Conservation (phyloP, 2,888 invertebrate species). For the Diarsia dahlii region DNA sequence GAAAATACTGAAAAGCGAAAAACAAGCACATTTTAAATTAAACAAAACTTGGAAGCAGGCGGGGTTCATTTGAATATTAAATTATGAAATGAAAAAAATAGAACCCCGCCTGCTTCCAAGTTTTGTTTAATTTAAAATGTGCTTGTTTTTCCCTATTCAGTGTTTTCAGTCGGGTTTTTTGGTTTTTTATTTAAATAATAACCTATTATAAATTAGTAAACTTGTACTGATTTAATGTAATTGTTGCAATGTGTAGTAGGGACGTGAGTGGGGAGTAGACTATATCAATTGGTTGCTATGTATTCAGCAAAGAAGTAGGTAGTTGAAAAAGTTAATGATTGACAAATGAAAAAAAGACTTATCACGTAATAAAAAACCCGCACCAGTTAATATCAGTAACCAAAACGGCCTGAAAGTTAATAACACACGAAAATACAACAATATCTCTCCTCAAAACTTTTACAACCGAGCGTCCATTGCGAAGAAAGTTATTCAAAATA, state of each 20-base stretch:
- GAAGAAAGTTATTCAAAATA: slow-evolving; percentile 55
- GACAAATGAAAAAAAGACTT: not conserved
- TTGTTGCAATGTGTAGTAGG: not conserved
- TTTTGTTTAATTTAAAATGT: too few species aligned
- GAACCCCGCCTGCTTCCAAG: too few species aligned
- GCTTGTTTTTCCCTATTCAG: too few species aligned
- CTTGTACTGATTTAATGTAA: not conserved
- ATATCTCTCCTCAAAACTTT: slow-evolving; percentile 43
- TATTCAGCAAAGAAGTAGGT: not conserved
- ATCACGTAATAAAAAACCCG: not conserved
- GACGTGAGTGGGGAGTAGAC: too few species aligned
- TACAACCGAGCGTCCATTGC: slow-evolving; percentile 46
- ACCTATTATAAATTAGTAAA: not conserved
- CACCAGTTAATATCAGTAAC: not conserved
- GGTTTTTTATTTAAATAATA: not conserved
- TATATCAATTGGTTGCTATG: not conserved
- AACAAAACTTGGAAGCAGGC: too few species aligned
- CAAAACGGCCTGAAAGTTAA: not conserved
- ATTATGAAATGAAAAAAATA: too few species aligned
- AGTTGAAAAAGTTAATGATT: too few species aligned
- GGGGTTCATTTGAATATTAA: too few species aligned
- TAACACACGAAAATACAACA: slow-evolving; percentile 1
- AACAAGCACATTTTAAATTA: too few species aligned
- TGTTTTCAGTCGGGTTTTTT: too few species aligned
- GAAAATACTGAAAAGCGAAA: too few species aligned